phyloP scores from a whole-genome alignment of 2,888 invertebrate species.

The Himalopsyche japonica region DNA sequence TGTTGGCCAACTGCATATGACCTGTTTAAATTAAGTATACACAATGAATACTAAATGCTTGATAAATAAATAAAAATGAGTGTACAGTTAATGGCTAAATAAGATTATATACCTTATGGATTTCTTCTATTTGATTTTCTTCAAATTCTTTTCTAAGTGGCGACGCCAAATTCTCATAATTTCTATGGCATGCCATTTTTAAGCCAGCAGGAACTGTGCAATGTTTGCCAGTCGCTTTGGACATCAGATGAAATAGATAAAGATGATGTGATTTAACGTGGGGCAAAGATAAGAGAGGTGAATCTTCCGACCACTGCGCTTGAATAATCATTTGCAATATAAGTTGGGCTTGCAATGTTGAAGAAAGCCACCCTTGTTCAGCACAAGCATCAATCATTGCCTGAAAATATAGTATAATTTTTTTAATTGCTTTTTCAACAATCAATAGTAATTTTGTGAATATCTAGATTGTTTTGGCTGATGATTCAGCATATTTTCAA shows the following conservation, averaged over 20 bases:
- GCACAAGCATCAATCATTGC: conserved; percentile 96
- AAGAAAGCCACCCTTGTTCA: conserved; percentile 86
- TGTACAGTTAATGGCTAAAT: conserved; percentile 18
- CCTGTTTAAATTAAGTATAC: conserved; percentile 47
- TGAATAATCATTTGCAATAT: conserved; percentile 90
- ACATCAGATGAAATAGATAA: conserved; percentile 60
- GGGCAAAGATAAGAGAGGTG: conserved; percentile 77
- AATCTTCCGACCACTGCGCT: conserved; percentile 82
- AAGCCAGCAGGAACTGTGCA: conserved; percentile 62
- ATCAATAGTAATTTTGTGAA: too few relatives aligned
- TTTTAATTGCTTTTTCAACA: too few relatives aligned
- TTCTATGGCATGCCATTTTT: conserved; percentile 57
- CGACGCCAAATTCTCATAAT: conserved; percentile 64
- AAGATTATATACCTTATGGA: conserved; percentile 57
- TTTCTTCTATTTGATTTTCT: conserved; percentile 70
- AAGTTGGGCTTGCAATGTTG: conserved; percentile 75
- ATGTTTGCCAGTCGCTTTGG: conserved; percentile 50
- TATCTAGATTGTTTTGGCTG: too few relatives aligned
- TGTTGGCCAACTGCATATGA: conserved; percentile 67
- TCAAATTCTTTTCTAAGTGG: conserved; percentile 68
- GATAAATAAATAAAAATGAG: neutral
- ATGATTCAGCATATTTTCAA: too few relatives aligned
- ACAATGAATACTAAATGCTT: neutral
- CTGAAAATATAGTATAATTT: conserved; percentile 54
- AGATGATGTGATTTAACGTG: conserved; percentile 70